Percentiles rank a stretch among this genome's conserved stretches.
phyloP scores from a whole-genome alignment of 2,113 vertebrate species.

The Micronisus gabar region DNA sequence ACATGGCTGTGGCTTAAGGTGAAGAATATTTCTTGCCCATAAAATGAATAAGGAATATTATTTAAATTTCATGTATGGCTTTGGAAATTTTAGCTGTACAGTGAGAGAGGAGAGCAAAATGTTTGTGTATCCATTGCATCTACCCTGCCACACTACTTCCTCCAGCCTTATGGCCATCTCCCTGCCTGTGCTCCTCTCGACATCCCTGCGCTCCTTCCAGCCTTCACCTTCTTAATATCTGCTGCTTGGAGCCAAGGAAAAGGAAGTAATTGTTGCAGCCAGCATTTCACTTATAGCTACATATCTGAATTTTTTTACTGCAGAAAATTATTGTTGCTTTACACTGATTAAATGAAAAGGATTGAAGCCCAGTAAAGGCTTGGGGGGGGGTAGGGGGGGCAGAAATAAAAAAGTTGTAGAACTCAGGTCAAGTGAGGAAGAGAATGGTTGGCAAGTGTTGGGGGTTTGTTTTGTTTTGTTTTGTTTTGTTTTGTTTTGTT shows the following conservation, averaged over 20 bases:
- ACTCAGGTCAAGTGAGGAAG: background rate
- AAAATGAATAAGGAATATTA: background rate
- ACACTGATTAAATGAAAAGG: background rate
- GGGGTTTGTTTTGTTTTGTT: no score
- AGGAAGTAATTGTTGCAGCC: background rate
- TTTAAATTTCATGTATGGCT: background rate
- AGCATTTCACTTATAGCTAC: background rate
- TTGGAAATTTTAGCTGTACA: background rate
- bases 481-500: no score
- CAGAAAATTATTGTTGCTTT: background rate
- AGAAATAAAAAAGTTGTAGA: background rate
- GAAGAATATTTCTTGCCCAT: background rate
- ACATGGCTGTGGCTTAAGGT: background rate
- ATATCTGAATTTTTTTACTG: background rate
- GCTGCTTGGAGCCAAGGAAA: background rate
- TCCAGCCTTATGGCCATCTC: background rate
- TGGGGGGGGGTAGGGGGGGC: no score
- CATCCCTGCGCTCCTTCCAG: background rate
- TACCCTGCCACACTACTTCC: background rate
- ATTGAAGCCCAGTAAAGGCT: background rate
- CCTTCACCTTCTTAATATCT: background rate
- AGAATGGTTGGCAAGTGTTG: background rate
- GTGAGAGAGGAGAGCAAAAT: background rate
- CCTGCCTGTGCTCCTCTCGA: background rate
- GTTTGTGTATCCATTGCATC: background rate